Evolutionary conservation across 2,113 vertebrate genomes (phyloP).

Genomic region (Fregetta grallaria): DNA sequence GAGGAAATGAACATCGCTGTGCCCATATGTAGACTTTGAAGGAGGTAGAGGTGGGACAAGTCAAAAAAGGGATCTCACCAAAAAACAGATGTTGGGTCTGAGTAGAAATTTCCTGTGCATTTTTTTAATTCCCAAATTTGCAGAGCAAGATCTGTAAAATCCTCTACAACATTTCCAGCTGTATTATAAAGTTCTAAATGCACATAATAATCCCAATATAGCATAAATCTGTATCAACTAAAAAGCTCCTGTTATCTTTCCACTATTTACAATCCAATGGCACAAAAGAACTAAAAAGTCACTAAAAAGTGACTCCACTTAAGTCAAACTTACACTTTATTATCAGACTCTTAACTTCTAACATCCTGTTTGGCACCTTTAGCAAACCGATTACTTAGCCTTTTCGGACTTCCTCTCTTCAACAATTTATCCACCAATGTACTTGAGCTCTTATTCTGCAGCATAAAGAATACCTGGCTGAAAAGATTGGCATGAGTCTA

Average conservation of each 20-base stretch:
- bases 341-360: neutral
- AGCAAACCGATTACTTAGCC: neutral
- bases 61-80: neutral
- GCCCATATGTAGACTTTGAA: neutral
- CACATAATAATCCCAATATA: neutral
- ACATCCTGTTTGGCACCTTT: neutral
- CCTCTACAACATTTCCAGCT: slow-evolving; percentile 9
- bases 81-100: slow-evolving; percentile 6
- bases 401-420: neutral
- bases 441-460: neutral
- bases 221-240: neutral
- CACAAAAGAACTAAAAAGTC: neutral
- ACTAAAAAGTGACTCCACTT: neutral
- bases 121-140: slow-evolving; percentile 45
- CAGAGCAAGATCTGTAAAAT: slow-evolving; percentile 22
- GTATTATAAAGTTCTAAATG: neutral
- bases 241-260: neutral
- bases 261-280: neutral
- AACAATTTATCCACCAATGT: neutral
- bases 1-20: slow-evolving; percentile 1
- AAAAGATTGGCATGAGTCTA: neutral
- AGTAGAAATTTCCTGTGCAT: neutral
- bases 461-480: neutral
- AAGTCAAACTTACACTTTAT: neutral
- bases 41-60: neutral